Base-by-base conservation (phyloP, 2,113 vertebrate genomes). In the Seriola quinqueradiata region DNA sequence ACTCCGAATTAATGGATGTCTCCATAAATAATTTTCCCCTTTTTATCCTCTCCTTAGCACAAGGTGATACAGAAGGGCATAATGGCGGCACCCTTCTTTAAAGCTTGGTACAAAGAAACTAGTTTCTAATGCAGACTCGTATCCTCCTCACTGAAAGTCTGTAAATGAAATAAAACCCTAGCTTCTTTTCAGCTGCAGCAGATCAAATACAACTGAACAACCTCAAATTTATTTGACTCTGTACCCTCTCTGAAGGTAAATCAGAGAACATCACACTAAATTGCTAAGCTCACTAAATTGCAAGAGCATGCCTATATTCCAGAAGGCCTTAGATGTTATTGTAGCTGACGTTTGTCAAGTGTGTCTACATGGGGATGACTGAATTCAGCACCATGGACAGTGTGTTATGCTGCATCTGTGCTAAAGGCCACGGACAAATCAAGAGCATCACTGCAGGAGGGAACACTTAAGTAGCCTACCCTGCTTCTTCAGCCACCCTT, bases 381-480 rank as follows among this genome's bases (percentile, higher is more conserved):
- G 32, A 21, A 81, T 77, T 87, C 81, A 85, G 70, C 57, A 74
- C 79, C 84, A 79, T 7, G 68, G 79, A 77, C 70, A 83, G 81
- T 40, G 85, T 50, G 70, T 82, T 66, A 73, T 76, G 67, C 69
- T 19, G 69, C 61, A 34, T 69, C 69, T 34, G 75, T 77, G 52
- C 64, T 71, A 84, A 90, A 83, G 75, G 73, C 76, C 85, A 88
- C n/a, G 65, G 86, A 64, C 90, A 75, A 82, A 89, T 87, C 78
- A 82, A 84, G 86, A 89, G 55, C 81, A 81, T 71, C 69, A 19
- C 83, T 44, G 68, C 83, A 85, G 87, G 71, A 86, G 88, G 76
- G 67, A 83, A 76, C 78, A 77, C 70, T 78, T 75, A 85, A 83
- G 65, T 61, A 85, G 55, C 44, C 13, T 1, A 84, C 59, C 44